A percentile compares a stretch with the other conserved stretches of the same genome.
Conservation (phyloP, 2,797 vertebrate genomes). For the Pygocentrus nattereri region DNA sequence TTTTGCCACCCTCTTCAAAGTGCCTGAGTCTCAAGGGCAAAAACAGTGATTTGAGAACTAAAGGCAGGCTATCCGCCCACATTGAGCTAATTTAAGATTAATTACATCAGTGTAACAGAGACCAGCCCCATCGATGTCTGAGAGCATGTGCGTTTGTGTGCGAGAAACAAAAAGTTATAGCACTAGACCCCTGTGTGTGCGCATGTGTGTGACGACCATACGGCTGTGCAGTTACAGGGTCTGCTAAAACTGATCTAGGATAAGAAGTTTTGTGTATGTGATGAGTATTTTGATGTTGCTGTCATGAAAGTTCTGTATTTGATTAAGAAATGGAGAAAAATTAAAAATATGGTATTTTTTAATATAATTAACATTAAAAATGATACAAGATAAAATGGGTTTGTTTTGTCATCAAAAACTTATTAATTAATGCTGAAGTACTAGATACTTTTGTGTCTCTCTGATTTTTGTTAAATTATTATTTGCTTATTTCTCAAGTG, state of each 20-base stretch:
- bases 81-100: constrained; percentile 68
- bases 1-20: constrained; percentile 58
- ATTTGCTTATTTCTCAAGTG: constrained; percentile 62
- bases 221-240: background rate
- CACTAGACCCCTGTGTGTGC: background rate
- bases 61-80: constrained; percentile 61
- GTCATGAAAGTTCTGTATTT: constrained; percentile 6
- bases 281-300: background rate
- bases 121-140: constrained; percentile 53
- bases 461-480: constrained; percentile 58
- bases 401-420: constrained; percentile 42
- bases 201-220: background rate
- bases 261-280: background rate
- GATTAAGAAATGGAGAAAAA: background rate
- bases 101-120: constrained; percentile 63
- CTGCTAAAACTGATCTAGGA: background rate
- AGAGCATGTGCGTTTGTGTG: constrained; percentile 20
- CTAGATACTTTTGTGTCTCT: constrained; percentile 50
- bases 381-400: constrained; percentile 21
- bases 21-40: constrained; percentile 65
- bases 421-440: constrained; percentile 44
- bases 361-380: constrained; percentile 5
- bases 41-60: constrained; percentile 63
- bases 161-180: constrained; percentile 6
- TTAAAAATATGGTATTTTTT: background rate